Evolutionary conservation across 2,797 vertebrate genomes (phyloP).

Genomic region (Alfaro cultratus): DNA sequence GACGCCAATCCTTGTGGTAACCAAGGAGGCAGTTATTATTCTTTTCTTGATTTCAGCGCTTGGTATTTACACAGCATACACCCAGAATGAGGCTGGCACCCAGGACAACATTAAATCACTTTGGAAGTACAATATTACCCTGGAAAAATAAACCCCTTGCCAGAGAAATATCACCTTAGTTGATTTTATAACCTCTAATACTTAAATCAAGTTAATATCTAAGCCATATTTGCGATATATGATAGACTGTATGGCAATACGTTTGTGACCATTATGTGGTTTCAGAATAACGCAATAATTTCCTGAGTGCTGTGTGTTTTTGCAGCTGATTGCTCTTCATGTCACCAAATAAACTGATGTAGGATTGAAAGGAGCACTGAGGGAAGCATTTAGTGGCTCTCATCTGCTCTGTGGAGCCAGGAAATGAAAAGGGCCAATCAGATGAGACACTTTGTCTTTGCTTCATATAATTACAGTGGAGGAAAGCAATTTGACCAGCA

Average conservation of each 20-base stretch:
- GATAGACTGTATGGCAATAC: neutral
- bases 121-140: neutral
- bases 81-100: constrained; percentile 4
- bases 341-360: constrained; percentile 6
- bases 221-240: constrained; percentile 9
- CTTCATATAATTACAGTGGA: constrained; percentile 35
- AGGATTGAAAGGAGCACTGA: constrained; percentile 13
- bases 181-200: neutral
- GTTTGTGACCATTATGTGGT: neutral
- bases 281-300: constrained; percentile 8
- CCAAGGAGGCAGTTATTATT: constrained; percentile 34
- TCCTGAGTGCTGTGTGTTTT: neutral
- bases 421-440: constrained; percentile 34
- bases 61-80: neutral
- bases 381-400: constrained; percentile 6
- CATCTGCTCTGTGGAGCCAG: constrained; percentile 22
- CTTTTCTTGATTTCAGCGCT: constrained; percentile 10
- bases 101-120: neutral
- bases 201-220: neutral
- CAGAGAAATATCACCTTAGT: neutral
- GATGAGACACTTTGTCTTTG: constrained; percentile 19
- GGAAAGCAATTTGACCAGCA: constrained; percentile 15
- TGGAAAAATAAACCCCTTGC: neutral
- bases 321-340: constrained; percentile 20
- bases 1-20: constrained; percentile 41